phyloP scores from a whole-genome alignment of 2,797 vertebrate species.

The Anolis apletophallus region DNA sequence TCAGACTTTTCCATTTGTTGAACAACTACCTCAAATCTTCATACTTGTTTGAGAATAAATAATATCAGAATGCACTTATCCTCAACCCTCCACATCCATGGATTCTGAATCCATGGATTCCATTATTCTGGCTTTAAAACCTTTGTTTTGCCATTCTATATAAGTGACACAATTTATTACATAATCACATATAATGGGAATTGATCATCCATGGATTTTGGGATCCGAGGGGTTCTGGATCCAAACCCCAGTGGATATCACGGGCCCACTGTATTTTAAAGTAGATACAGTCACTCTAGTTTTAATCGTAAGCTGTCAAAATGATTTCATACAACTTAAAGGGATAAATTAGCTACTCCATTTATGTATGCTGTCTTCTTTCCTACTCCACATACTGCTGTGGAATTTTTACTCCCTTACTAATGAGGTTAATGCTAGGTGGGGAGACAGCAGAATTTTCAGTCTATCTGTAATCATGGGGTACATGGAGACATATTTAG shows the following conservation, averaged over 20 bases:
- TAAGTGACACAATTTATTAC: no score
- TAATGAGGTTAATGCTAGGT: neutral
- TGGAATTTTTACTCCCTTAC: neutral
- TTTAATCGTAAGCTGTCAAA: neutral
- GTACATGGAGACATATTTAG: neutral
- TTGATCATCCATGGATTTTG: no score
- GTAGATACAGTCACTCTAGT: neutral
- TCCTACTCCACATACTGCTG: neutral
- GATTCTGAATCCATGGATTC: no score
- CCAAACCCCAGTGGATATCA: no score
- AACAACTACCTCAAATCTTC: neutral
- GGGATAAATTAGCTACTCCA: neutral
- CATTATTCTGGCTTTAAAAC: no score
- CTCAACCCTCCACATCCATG: no score
- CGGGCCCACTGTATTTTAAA: neutral
- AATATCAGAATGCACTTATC: neutral
- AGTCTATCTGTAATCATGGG: neutral
- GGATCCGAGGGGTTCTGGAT: no score
- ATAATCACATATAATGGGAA: no score
- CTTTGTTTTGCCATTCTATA: no score
- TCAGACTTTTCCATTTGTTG: neutral
- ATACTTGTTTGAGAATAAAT: neutral
- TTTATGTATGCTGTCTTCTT: constrained; percentile 2
- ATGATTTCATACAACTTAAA: neutral
- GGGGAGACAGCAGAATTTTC: neutral